These are phyloP conservation scores for Callocephalon fimbriatum DNA, from an alignment of 2,113 vertebrate genomes.

Conservation along the genomic window DNA sequence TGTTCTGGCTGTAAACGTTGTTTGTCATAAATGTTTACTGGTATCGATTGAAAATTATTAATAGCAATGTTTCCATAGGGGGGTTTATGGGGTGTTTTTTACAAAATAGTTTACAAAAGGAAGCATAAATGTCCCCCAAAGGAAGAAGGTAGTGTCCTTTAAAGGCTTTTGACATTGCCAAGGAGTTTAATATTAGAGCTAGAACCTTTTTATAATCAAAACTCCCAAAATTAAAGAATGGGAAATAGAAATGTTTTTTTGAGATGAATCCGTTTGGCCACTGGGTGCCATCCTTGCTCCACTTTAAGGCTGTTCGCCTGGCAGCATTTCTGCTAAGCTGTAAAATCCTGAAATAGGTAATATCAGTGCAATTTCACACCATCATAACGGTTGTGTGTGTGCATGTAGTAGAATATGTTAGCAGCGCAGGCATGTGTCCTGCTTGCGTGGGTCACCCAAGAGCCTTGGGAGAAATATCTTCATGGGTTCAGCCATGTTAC, in stretches of 20 bases:
- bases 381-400: constrained; percentile 18
- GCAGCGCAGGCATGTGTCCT: not conserved
- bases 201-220: not conserved
- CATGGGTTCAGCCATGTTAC: not conserved
- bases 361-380: constrained; percentile 52
- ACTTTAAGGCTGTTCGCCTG: constrained; percentile 52
- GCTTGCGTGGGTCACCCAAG: not conserved
- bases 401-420: constrained; percentile 29
- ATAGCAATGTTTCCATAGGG: not conserved
- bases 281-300: constrained; percentile 86
- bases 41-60: not conserved
- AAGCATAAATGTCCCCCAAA: not conserved
- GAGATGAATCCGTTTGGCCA: constrained; percentile 78
- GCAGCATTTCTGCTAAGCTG: not conserved
- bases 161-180: not conserved
- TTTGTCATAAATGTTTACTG: not conserved
- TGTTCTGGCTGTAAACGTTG: not conserved
- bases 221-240: not conserved
- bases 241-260: not conserved
- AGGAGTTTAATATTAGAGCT: not conserved
- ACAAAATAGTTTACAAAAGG: not conserved
- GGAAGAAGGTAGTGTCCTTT: not conserved
- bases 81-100: not conserved
- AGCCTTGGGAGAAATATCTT: not conserved
- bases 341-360: constrained; percentile 55